Base-by-base conservation (phyloP, 1,140 invertebrate species). In the Aphaenogaster floridana region DNA sequence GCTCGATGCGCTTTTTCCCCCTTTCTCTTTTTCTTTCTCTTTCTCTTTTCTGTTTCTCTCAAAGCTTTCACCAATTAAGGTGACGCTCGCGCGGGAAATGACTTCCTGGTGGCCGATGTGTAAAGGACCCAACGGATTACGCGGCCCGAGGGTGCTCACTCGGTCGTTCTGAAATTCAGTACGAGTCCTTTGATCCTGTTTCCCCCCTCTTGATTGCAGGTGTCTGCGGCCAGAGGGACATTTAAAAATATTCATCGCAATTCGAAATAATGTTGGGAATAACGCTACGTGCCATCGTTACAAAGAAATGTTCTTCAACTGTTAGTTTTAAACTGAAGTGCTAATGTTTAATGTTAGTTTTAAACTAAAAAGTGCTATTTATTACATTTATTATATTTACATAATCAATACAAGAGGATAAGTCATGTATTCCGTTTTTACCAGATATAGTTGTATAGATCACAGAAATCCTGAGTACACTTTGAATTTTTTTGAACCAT, bases 171-270 rank as follows among this genome's bases (percentile, higher is more conserved):
- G 74, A 86, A 93, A 91, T 91, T 84, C 86, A 45, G 83, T 79
- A 87, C 57, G 66, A 80, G 76, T 90, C 90, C 92, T 94, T 93
- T 93, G 93, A 94, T 92, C 91, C 89, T 87, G 88, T 39, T 80
- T 64, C 54, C 59, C 63, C 64, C 28, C 79, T 36, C 9, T 66
- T 93, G 92, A 94, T 94, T 92, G 92, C 88, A 92, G 91, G 88
- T 93, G 91, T 93, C 89, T 89, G 71, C 83, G 88, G 81, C 87
- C 74, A 54, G 42, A 54, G 86, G 79, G 79, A 71, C 77, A 87
- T 90, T 93, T 92, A 92, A 93, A 83, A 84, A 54, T 81, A 61
- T 50, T 86, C 90, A 86, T 63, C 77, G 86, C 89, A 77, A 84
- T 83, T 74, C 54, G 21, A 74, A 91, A 87, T 88, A 42, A 61